Base-by-base conservation (phyloP, 2,113 vertebrate genomes). In the Climacteris rufus region DNA sequence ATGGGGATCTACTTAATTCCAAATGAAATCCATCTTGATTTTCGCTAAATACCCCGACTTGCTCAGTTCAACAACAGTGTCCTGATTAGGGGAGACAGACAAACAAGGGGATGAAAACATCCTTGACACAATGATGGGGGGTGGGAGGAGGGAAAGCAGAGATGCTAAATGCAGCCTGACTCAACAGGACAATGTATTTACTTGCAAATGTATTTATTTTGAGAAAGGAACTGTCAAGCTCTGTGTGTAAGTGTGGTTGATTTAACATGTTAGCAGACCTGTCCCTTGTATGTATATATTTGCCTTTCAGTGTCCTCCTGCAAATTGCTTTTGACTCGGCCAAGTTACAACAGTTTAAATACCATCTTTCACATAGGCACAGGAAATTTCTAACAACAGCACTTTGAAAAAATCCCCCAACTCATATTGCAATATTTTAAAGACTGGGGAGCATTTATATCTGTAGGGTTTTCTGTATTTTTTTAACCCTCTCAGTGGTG, bases 11-110 rank as follows among this genome's bases (percentile, higher is more conserved):
- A 81, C 75, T 94, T 95, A 92, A 70, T 95, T 93, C 93, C 87
- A 78, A 83, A 92, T 90, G 53, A 80, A 95, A 88, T 49, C 65
- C 49, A 60, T 95, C 84, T 63, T 89, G 61, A 91, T 97, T 96
- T 93, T 72, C 88, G 40, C 37, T 91, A 94, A 92, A 91, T 64
- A 25, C 4, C 18, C 28, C 10, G 4, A n/a, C 84, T 97, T 64
- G 37, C 63, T 78, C 57, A 31, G 18, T 57, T 9, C 27, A n/a
- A 6, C 20, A 35, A 18, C 84, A 87, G 77, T 54, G 53, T 33
- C 65, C 70, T 77, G 83, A 83, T 81, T 59, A 74, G 72, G 83
- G 82, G 52, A 93, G 88, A 92, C 87, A 94, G 96, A 74, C 63
- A 94, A 91, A 91, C 23, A 83, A 84, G 69, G 42, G 60, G 70